A percentile compares a stretch with the other conserved stretches of the same genome.
These are phyloP conservation scores for Ceramica pisi DNA, from an alignment of 2,888 invertebrate genomes.

Conservation along the genomic window DNA sequence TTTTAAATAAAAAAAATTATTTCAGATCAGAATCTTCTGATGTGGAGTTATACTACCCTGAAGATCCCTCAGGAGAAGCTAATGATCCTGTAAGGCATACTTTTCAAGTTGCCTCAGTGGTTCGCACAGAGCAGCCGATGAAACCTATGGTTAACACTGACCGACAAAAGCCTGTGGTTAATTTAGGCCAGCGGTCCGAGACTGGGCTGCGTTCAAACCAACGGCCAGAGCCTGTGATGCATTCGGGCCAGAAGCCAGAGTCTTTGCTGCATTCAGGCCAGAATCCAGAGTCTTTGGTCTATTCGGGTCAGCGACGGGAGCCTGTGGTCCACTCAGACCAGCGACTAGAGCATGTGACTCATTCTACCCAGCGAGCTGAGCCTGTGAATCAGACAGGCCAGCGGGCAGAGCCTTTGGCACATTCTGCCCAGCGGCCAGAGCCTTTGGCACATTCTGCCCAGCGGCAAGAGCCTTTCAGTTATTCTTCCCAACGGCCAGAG, in stretches of 20 bases:
- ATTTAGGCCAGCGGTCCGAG: not conserved
- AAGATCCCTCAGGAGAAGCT: constrained; percentile 2
- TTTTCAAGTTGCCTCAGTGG: not conserved
- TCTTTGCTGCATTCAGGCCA: not conserved
- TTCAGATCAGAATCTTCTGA: constrained; percentile 37
- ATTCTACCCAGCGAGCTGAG: not conserved
- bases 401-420: not conserved
- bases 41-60: constrained; percentile 27
- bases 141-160: not conserved
- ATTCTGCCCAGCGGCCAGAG: not conserved
- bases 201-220: not conserved
- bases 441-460: not conserved
- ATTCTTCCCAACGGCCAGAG: no score
- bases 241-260: not conserved
- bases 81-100: not conserved
- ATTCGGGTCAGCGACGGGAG: not conserved
- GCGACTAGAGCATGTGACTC: not conserved
- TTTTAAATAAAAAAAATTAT: constrained; percentile 4
- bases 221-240: not conserved
- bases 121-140: not conserved
- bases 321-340: not conserved
- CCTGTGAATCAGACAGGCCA: no score
- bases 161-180: not conserved
- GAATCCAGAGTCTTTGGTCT: not conserved
- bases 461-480: not conserved